Evolutionary conservation across 1,140 invertebrate genomes (phyloP).

Genomic region (Meloidogyne hapla): DNA sequence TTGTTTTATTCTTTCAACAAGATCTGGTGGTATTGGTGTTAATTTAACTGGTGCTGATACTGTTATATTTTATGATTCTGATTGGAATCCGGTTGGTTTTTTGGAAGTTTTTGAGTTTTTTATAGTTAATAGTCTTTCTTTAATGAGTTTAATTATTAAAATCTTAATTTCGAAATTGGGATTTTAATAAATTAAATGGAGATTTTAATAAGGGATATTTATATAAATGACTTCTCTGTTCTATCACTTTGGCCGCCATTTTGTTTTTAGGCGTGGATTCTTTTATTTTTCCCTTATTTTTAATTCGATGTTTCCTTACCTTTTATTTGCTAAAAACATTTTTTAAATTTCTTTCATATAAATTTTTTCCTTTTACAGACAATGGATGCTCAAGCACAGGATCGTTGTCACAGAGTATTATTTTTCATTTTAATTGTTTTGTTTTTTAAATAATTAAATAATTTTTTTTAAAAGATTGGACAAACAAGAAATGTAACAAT

Average conservation of each 20-base stretch:
- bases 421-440: conserved; percentile 1
- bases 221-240: no score
- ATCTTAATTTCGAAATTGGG: no score
- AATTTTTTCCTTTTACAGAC: conserved; percentile 67
- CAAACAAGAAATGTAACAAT: conserved; percentile 99
- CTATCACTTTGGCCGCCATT: no score
- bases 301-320: no score
- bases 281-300: no score
- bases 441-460: neutral
- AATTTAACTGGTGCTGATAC: conserved; percentile 99
- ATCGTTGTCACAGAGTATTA: conserved; percentile 54
- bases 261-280: no score
- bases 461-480: conserved; percentile 74
- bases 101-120: neutral
- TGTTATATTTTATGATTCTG: conserved; percentile 98
- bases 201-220: no score
- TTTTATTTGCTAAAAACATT: no score
- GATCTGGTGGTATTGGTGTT: conserved; percentile 94
- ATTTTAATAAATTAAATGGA: no score
- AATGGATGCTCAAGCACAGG: conserved; percentile 98
- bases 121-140: no score
- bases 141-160: no score
- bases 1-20: conserved; percentile 93
- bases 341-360: neutral
- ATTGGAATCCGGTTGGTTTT: conserved; percentile 83